Conservation (phyloP, 2,888 invertebrate species). For the Pasiphila rectangulata region DNA sequence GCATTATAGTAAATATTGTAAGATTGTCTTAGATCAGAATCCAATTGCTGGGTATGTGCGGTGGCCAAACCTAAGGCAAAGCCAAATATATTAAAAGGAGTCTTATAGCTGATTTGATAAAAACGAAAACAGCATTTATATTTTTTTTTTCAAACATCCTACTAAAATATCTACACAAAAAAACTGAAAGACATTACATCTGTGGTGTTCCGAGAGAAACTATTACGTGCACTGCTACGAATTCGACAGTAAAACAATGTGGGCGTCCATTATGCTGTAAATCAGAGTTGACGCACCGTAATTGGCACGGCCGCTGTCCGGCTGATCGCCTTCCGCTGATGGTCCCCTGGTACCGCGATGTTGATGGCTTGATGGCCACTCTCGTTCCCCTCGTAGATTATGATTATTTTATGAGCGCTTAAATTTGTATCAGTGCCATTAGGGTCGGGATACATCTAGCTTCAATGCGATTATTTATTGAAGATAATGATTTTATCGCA, state of each 20-base stretch:
- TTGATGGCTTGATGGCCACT: constrained; percentile 25
- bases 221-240: not conserved
- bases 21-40: no score
- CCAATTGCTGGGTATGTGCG: no score
- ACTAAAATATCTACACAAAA: no score
- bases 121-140: no score
- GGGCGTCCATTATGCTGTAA: constrained; percentile 74
- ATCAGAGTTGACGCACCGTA: constrained; percentile 74
- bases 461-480: not conserved
- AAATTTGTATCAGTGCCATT: constrained; percentile 8
- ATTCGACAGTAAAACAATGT: constrained; percentile 67
- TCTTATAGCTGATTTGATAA: no score
- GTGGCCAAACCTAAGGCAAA: no score
- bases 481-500: no score
- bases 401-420: constrained; percentile 23
- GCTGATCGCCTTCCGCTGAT: constrained; percentile 22
- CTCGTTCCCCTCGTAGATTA: constrained; percentile 18
- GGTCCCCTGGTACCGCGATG: constrained; percentile 23
- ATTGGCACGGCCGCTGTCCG: constrained; percentile 51
- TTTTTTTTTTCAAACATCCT: no score
- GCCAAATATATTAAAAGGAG: no score
- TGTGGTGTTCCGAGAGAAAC: constrained; percentile 31
- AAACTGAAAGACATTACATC: no score
- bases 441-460: not conserved
- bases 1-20: no score